phyloP scores from a whole-genome alignment of 1,140 invertebrate genomes.

The Orchestia grillus region DNA sequence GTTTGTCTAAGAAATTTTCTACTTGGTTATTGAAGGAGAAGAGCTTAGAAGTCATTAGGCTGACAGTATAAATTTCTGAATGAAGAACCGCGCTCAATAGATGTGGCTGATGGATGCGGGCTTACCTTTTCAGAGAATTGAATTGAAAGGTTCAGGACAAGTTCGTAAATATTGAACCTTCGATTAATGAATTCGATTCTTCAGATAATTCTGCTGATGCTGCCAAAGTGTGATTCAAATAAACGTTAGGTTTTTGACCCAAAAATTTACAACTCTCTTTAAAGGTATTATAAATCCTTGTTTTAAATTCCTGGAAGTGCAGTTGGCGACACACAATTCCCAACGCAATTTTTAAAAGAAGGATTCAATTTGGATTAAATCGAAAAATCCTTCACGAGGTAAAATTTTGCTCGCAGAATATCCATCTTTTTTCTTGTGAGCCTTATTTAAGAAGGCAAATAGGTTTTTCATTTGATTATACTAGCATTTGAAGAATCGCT shows the following conservation, averaged over 20 bases:
- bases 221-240: background rate
- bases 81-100: background rate
- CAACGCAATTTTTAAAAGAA: background rate
- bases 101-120: background rate
- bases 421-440: background rate
- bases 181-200: background rate
- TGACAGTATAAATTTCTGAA: conserved; percentile 10
- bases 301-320: background rate
- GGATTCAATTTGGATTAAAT: background rate
- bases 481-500: background rate
- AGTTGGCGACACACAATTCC: background rate
- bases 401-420: background rate
- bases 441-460: background rate
- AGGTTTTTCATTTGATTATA: background rate
- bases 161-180: background rate
- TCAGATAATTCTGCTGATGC: background rate
- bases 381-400: background rate
- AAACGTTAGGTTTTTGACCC: background rate
- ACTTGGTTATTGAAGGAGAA: background rate
- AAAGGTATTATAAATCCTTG: background rate
- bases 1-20: conserved; percentile 10
- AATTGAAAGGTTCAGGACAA: background rate
- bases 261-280: background rate
- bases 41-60: background rate
- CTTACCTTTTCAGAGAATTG: background rate